Percentiles rank a stretch among this genome's conserved stretches.
These are phyloP conservation scores for Drosophila pachea DNA, from an alignment of 1,140 invertebrate species.

Conservation along the genomic window DNA sequence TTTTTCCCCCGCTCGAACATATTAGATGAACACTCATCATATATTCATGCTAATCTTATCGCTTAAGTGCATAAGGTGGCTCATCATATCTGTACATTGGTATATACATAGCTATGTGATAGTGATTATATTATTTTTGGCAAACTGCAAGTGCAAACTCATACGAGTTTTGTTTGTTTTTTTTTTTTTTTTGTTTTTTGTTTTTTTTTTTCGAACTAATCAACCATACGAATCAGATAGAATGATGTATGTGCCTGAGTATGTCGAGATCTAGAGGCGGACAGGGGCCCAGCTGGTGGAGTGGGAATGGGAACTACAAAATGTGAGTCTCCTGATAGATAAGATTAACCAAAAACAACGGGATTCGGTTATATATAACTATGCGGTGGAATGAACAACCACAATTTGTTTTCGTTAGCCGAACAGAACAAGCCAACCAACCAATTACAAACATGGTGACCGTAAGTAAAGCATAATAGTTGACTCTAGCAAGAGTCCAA, in stretches of 20 bases:
- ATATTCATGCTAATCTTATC: slow-evolving; percentile 58
- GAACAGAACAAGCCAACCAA: slow-evolving; percentile 42
- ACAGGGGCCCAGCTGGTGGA: background rate
- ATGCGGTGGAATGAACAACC: slow-evolving; percentile 10
- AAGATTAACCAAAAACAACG: slow-evolving; percentile 60
- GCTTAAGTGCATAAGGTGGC: slow-evolving; percentile 34
- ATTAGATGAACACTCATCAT: slow-evolving; percentile 33
- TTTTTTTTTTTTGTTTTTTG: background rate
- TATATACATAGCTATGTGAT: slow-evolving; percentile 28
- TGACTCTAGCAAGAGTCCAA: too few relatives aligned
- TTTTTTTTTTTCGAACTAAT: slow-evolving; percentile 13
- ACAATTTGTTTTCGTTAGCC: slow-evolving; percentile 63
- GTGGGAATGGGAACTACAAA: slow-evolving; percentile 39
- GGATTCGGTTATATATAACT: slow-evolving; percentile 58
- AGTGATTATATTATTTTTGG: slow-evolving; percentile 26
- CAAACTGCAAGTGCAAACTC: slow-evolving; percentile 32
- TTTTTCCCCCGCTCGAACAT: slow-evolving; percentile 4
- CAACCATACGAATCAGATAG: slow-evolving; percentile 9
- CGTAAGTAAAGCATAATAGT: slow-evolving; percentile 41
- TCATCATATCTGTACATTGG: slow-evolving; percentile 26
- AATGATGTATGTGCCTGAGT: slow-evolving; percentile 27
- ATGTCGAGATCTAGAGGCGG: slow-evolving; percentile 1
- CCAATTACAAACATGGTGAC: slow-evolving; percentile 59
- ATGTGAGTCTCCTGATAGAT: slow-evolving; percentile 41
- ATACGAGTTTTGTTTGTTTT: slow-evolving; percentile 24